phyloP scores from a whole-genome alignment of 2,113 vertebrate genomes.

The Brachypodius melanocephalos region DNA sequence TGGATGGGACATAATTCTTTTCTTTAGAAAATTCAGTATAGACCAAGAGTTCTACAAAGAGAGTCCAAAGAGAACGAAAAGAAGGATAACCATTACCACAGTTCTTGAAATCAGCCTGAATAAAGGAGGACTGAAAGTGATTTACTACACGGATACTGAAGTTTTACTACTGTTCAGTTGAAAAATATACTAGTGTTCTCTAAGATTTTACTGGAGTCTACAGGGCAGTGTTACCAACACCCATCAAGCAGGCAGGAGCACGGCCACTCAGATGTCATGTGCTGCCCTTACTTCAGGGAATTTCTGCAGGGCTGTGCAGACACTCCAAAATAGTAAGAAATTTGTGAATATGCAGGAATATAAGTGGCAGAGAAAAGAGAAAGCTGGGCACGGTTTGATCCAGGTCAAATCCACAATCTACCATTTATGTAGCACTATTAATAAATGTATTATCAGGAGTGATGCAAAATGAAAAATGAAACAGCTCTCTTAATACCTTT shows the following conservation, averaged over 20 bases:
- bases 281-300: neutral
- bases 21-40: neutral
- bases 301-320: neutral
- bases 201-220: neutral
- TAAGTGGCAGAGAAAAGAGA: neutral
- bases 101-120: neutral
- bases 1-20: neutral
- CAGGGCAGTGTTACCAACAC: neutral
- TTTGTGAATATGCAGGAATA: neutral
- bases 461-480: neutral
- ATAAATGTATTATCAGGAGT: neutral
- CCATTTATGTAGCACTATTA: neutral
- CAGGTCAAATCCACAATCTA: neutral
- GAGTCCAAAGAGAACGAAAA: neutral
- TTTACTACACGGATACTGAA: neutral
- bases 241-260: neutral
- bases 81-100: neutral
- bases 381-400: fast-evolving
- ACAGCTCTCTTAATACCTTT: neutral
- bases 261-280: fast-evolving
- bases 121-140: neutral
- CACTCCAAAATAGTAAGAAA: neutral
- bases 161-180: neutral
- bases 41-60: neutral
- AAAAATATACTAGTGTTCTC: neutral